Conservation (phyloP, 2,797 vertebrate genomes). For the Anguilla pacifica region DNA sequence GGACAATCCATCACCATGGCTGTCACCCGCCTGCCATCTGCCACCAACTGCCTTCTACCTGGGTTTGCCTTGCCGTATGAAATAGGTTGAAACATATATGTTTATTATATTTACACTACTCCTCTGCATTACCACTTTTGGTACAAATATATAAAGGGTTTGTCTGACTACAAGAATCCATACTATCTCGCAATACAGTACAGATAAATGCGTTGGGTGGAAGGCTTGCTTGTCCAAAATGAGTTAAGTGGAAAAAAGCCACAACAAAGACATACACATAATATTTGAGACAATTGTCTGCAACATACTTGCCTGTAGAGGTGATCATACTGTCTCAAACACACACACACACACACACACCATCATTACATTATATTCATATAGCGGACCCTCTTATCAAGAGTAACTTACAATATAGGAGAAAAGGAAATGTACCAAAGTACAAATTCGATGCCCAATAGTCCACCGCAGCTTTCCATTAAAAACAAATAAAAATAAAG, state of each 20-base stretch:
- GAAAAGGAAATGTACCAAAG: too few relatives aligned
- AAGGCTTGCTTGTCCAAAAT: too few relatives aligned
- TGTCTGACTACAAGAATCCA: not conserved
- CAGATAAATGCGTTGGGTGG: too few relatives aligned
- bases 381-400: not conserved
- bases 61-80: not conserved
- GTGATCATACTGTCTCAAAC: not conserved
- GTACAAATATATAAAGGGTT: not conserved
- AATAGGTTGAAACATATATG: not conserved
- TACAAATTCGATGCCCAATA: too few relatives aligned
- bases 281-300: too few relatives aligned
- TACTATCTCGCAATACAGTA: too few relatives aligned
- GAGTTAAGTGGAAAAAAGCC: too few relatives aligned
- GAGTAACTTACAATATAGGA: too few relatives aligned
- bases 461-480: too few relatives aligned
- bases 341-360: conserved; percentile 4
- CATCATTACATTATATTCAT: not conserved
- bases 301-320: too few relatives aligned
- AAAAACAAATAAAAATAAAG: too few relatives aligned
- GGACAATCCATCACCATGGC: conserved; percentile 36
- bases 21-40: conserved; percentile 25
- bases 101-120: not conserved
- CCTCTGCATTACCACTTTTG: not conserved
- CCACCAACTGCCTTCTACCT: conserved; percentile 2
- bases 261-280: too few relatives aligned